Evolutionary conservation across 2,888 invertebrate genomes (phyloP), one percentile per base, ranked within the genome.

Genomic region (Colletes collaris): DNA sequence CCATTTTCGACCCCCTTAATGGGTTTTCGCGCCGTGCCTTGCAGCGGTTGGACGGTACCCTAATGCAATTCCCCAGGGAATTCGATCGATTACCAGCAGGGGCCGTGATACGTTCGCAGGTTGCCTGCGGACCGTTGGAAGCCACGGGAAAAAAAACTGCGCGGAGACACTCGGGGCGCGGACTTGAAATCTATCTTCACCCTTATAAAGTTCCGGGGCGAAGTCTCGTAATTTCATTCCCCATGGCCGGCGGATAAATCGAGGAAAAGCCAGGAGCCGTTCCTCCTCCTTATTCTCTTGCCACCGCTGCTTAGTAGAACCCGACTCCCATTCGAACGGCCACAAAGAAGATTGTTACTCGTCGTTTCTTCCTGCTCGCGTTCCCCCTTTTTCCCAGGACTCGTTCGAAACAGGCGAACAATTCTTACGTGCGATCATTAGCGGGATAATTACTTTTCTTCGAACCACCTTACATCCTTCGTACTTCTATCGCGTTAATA

Each of bases 201-300:
- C 56, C 40, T 71, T 71, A 67, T 81, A 74, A 84, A 79, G 73
- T 71, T 74, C 60, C 50, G 35, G 27, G 58, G 46, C 69, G 73
- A 73, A 70, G 71, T 83, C 74, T 50, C 72, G 79, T 83, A 85
- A 86, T 85, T 86, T 86, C 67, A 79, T 85, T 86, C 72, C 69
- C 68, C 40, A 37, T 62, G 68, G 79, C 74, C 74, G 49, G 63
- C 68, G 69, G 81, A 75, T 83, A 85, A 85, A 86, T 86, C 35
- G 69, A 72, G 73, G 70, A 74, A 76, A 80, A 80, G 77, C 67
- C 53, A 50, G 59, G 60, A 35, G 67, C 58, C 72, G 53, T 65
- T 37, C 40, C 64, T 50, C 16, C 53, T 69, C 53, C 69, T 77
- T 79, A 53, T 70, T 73, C 64, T 40, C 16, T 52, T 10, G 44